Evolutionary conservation across 1,140 invertebrate genomes (phyloP), one percentile per base, ranked within the genome.

Genomic region (Drosophila sp.): DNA sequence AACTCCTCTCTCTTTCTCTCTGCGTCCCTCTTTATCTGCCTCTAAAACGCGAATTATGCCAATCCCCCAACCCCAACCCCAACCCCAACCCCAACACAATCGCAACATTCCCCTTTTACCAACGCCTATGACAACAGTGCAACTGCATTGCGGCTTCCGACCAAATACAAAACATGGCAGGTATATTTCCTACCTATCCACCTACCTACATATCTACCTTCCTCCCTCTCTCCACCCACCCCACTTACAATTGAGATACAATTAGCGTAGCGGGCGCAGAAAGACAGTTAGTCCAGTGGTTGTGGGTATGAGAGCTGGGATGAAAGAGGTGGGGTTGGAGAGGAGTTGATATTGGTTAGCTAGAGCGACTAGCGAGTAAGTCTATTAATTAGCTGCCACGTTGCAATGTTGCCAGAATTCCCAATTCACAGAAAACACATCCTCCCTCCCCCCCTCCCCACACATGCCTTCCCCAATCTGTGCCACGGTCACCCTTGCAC

Each of bases 291-390:
- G 16, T 8, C 3, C 0, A 6, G 14, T 3, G 4, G 14, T 14
- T 1, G 16, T 5, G 7, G 16, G 14, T 43, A 7, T n/a, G 13
- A 1, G 13, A 11, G 32, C 11, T 8, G 16, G 18, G 11, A n/a
- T n/a, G n/a, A n/a, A n/a, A n/a, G 29, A 9, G 13, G 13, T 2
- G 14, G 46, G 25, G 7, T 3, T 27, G 29, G 1, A 2, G 21
- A 4, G 11, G 14, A 16, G 48, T 8, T 40, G 9, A 1, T n/a
- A n/a, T 7, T 13, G 40, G 21, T 25, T 38, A 41, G 18, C 7
- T 32, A 43, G 54, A 7, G 54, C 45, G 56, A 51, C 54, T 67
- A 54, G 58, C 16, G 21, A 40, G 53, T 56, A 41, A 56, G 53
- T 56, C 53, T 56, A 56, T 56, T 56, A 56, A 56, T 56, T 56